A percentile compares a stretch with the other conserved stretches of the same genome.
These are phyloP conservation scores for Sylvicola cinctus DNA, from an alignment of 2,888 invertebrate genomes.

Conservation along the genomic window DNA sequence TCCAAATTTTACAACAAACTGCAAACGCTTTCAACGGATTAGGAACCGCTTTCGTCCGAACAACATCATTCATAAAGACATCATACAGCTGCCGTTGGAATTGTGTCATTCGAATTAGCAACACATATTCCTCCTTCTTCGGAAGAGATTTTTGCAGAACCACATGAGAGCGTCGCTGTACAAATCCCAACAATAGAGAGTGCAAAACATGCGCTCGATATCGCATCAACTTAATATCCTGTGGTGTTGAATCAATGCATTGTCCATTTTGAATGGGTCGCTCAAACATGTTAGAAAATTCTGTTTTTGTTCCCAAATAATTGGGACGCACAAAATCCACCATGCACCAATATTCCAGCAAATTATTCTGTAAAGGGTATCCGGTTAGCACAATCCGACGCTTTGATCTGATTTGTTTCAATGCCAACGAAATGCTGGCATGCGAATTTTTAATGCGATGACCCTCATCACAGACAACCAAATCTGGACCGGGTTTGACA, in stretches of 20 bases:
- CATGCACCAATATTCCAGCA: conserved; percentile 97
- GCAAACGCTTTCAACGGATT: conserved; percentile 97
- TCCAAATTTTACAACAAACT: conserved; percentile 97
- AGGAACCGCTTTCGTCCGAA: conserved; percentile 64
- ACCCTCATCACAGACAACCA: conserved; percentile 91
- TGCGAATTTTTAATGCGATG: conserved; percentile 97
- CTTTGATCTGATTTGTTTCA: conserved; percentile 88
- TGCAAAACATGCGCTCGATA: conserved; percentile 92
- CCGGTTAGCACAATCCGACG: conserved; percentile 91
- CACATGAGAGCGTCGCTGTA: conserved; percentile 84
- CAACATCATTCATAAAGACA: conserved; percentile 82
- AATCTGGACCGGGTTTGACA: conserved; percentile 79
- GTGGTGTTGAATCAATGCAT: conserved; percentile 88
- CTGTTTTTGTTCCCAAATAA: conserved; percentile 88
- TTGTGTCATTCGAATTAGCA: conserved; percentile 72
- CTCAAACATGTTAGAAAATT: conserved; percentile 98
- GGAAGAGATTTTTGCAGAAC: conserved; percentile 85
- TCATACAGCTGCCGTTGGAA: conserved; percentile 83
- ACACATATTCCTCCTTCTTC: conserved; percentile 85
- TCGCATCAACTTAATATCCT: conserved; percentile 84
- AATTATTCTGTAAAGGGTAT: conserved; percentile 94
- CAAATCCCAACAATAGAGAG: conserved; percentile 84
- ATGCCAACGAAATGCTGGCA: conserved; percentile 84
- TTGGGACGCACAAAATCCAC: conserved; percentile 96
- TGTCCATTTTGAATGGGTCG: conserved; percentile 96